Evolutionary conservation across 1,140 invertebrate species (phyloP).

Genomic region (Ceratina calcarata): DNA sequence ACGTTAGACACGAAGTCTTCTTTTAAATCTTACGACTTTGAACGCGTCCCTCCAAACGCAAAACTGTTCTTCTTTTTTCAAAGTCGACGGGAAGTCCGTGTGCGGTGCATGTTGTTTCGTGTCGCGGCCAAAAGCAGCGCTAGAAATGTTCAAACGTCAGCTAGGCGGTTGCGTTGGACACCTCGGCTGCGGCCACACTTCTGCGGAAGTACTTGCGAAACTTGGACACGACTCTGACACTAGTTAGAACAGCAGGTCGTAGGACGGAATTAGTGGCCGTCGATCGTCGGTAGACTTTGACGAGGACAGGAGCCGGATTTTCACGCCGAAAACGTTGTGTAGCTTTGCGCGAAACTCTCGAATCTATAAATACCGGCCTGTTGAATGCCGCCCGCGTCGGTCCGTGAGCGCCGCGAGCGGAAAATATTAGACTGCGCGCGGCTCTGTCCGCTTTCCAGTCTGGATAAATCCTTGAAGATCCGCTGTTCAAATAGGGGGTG

Average conservation of each 20-base stretch:
- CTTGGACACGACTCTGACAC: background rate
- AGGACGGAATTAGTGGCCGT: slow-evolving; percentile 12
- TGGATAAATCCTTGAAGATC: slow-evolving; percentile 13
- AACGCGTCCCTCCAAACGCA: background rate
- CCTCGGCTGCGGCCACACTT: background rate
- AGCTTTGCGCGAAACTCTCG: slow-evolving; percentile 69
- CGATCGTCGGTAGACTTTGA: slow-evolving; percentile 41
- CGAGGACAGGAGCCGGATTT: slow-evolving; percentile 63
- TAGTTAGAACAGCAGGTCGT: too few species aligned
- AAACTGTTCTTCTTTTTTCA: background rate
- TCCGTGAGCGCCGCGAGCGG: slow-evolving; percentile 49
- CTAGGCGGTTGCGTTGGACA: background rate
- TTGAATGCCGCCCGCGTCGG: slow-evolving; percentile 71
- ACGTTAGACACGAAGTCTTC: too few species aligned
- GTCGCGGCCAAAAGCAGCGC: background rate
- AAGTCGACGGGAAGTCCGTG: background rate
- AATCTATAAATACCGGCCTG: slow-evolving; percentile 75
- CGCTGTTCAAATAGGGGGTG: too few species aligned
- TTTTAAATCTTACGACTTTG: background rate
- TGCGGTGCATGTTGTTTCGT: background rate
- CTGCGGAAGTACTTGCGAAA: too few species aligned
- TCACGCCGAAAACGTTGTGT: slow-evolving; percentile 69
- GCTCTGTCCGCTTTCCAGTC: slow-evolving; percentile 36
- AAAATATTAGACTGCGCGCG: slow-evolving; percentile 41
- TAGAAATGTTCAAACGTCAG: slow-evolving; percentile 32